Base-by-base conservation (phyloP, 2,888 invertebrate genomes). In the Cosmopolites sordidus region DNA sequence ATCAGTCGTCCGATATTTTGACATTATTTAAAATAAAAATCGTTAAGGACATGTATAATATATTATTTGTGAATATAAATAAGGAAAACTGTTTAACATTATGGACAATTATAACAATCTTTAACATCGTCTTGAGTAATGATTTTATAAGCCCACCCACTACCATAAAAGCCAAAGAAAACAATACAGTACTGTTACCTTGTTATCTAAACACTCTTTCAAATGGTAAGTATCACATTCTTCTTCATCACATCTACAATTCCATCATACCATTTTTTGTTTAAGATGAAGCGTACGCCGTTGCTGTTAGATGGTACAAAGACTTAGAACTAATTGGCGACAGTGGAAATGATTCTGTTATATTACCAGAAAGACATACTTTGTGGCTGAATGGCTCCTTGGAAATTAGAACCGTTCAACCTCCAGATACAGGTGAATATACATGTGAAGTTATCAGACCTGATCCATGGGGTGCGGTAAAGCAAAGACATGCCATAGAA, bases 181-280 rank as follows among this genome's bases (percentile, higher is more conserved):
- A 89, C 64, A 86, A 87, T 60, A 86, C 86, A 0, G 87, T 90
- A 0, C 68, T 87, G 16, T 73, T 92, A 55, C 91, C 91, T 0
- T 92, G 91, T 69, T 83, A 86, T 69, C 76, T 87, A 59, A 83
- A 88, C 63, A 78, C 78, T 54, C 64, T 75, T 16, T 83, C 89
- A 83, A 78, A 82, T 61, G 73, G 72, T 73, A 52, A 59, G 64
- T 60, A 12, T n/a, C 14, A 17, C 15, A 30, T 27, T n/a, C n/a
- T n/a, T n/a, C n/a, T n/a, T n/a, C n/a, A n/a, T n/a, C n/a, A 40
- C 17, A 14, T 40, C 16, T 16, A 40, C 4, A 16, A 11, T 40
- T 6, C 12, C 33, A 33, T 33, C 3, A 12, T 33, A 33, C 3
- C 6, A 18, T 30, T n/a, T 41, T n/a, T n/a, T n/a, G n/a, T n/a